Evolutionary conservation across 2,113 vertebrate genomes (phyloP).

Genomic region (Malaclemys terrapin): DNA sequence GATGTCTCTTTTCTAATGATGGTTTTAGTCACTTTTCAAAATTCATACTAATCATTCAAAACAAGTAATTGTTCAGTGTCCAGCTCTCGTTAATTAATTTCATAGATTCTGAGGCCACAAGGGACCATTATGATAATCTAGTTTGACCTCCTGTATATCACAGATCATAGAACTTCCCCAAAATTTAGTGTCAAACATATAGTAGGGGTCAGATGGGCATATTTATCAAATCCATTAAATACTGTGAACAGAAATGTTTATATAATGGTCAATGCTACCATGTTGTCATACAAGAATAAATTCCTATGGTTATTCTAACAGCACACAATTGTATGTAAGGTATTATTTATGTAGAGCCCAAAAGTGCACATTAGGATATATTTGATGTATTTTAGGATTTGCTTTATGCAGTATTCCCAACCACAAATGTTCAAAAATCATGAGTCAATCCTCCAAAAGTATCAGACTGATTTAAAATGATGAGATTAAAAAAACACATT

Average conservation of each 20-base stretch:
- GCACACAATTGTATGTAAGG: background rate
- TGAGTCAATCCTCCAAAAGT: background rate
- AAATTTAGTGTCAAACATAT: background rate
- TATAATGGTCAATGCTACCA: background rate
- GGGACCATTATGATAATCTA: too few relatives aligned
- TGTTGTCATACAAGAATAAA: background rate
- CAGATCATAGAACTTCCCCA: background rate
- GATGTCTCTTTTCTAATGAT: background rate
- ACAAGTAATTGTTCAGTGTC: background rate
- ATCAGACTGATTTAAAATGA: background rate
- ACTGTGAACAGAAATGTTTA: background rate
- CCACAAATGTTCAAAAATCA: conserved; percentile 11
- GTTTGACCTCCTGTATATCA: too few relatives aligned
- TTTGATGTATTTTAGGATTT: background rate
- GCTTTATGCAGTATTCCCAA: background rate
- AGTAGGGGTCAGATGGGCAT: background rate
- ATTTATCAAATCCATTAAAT: conserved; percentile 11
- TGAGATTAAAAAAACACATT: background rate
- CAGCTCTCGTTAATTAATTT: background rate
- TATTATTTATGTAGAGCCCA: background rate
- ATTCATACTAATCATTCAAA: background rate
- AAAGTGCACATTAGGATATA: background rate
- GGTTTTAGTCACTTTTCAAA: background rate
- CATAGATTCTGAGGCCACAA: too few relatives aligned
- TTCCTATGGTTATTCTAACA: background rate